These are phyloP conservation scores for Schizothorax lantsangensis DNA, from an alignment of 2,797 vertebrate genomes.

Conservation along the genomic window DNA sequence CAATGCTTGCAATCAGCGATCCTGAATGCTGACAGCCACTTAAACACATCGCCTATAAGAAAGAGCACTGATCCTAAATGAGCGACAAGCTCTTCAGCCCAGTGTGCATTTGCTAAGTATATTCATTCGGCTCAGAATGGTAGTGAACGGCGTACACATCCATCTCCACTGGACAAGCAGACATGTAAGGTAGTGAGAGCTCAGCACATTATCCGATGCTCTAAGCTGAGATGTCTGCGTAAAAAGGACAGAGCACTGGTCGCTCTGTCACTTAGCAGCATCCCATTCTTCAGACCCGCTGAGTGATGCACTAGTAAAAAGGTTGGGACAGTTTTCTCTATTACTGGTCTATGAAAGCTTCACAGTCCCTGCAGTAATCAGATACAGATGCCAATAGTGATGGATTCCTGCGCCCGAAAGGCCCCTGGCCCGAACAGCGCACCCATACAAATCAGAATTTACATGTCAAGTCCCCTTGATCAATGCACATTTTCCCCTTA, in stretches of 20 bases:
- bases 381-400: slow-evolving; percentile 78
- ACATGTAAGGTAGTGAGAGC: slow-evolving; percentile 22
- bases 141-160: background rate
- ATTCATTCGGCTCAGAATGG: background rate
- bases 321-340: slow-evolving; percentile 77
- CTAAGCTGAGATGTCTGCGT: slow-evolving; percentile 61
- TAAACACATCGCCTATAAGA: slow-evolving; percentile 7
- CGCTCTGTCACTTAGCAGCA: slow-evolving; percentile 49
- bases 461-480: slow-evolving; percentile 73
- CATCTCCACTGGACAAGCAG: slow-evolving; percentile 11
- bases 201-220: slow-evolving; percentile 50
- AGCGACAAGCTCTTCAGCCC: background rate
- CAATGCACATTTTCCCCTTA: slow-evolving; percentile 74
- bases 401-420: slow-evolving; percentile 72
- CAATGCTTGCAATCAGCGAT: background rate
- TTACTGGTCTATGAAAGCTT: slow-evolving; percentile 77
- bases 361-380: slow-evolving; percentile 76
- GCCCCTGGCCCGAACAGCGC: slow-evolving; percentile 47
- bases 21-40: slow-evolving; percentile 6
- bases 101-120: background rate
- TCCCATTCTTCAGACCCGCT: slow-evolving; percentile 69
- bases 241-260: slow-evolving; percentile 54
- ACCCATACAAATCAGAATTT: slow-evolving; percentile 77
- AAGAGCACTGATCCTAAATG: slow-evolving; percentile 13
- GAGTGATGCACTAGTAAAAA: slow-evolving; percentile 80